A percentile compares a stretch with the other conserved stretches of the same genome.
Conservation (phyloP, 2,797 vertebrate genomes). For the Rhabdophis nuchalis region DNA sequence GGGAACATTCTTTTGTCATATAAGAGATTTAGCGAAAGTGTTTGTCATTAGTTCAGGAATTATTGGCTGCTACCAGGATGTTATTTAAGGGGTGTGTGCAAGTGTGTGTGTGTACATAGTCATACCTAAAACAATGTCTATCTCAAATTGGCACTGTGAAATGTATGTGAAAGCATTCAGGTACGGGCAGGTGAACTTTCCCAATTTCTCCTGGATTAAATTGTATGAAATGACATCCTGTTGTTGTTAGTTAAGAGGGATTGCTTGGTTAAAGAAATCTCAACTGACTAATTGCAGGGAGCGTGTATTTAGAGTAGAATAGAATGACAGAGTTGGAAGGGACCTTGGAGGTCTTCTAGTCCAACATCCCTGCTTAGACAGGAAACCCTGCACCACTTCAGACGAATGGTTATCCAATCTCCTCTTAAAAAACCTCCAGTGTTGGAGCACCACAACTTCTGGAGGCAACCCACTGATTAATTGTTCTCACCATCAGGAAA, state of each 20-base stretch:
- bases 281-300: not conserved
- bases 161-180: not conserved
- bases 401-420: not conserved
- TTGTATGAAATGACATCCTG: not conserved
- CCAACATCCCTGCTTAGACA: no score
- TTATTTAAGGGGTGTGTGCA: not conserved
- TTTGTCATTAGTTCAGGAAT: constrained; percentile 2
- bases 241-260: not conserved
- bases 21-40: not conserved
- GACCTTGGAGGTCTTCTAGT: not conserved
- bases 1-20: not conserved
- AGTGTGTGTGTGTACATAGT: not conserved
- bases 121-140: constrained; percentile 5
- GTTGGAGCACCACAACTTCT: not conserved
- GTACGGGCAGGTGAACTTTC: not conserved
- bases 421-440: not conserved
- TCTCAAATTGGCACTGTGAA: constrained; percentile 18
- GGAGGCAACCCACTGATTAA: not conserved
- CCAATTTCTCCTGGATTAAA: not conserved
- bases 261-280: not conserved
- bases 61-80: not conserved
- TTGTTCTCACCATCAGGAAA: not conserved
- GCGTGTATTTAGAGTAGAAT: not conserved
- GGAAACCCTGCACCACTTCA: no score
- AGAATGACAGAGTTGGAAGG: not conserved